Conservation (phyloP, 2,888 invertebrate genomes). For the Netelia melanura region DNA sequence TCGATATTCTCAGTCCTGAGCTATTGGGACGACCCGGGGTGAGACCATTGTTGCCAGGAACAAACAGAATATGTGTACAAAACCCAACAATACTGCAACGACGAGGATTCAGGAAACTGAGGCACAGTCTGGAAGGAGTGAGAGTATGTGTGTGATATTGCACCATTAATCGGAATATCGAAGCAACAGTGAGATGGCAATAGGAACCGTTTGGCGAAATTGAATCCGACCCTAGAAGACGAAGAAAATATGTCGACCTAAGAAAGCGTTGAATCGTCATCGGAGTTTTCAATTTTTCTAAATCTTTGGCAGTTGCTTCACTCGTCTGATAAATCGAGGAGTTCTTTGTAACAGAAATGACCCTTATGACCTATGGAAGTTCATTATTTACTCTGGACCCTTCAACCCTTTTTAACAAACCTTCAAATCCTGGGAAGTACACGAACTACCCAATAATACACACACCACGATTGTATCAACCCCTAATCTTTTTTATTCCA, state of each 20-base stretch:
- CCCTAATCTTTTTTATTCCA: conserved; percentile 37
- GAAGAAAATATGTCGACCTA: not conserved
- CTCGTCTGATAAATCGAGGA: not conserved
- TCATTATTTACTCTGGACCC: not conserved
- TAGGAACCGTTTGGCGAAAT: conserved; percentile 1
- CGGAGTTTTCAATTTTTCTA: not conserved
- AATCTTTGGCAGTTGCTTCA: not conserved
- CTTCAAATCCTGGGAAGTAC: conserved; percentile 18
- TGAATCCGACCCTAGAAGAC: not conserved
- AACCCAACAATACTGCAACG: conserved; percentile 16
- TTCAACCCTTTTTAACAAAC: not conserved
- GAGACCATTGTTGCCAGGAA: conserved; percentile 17
- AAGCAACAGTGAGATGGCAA: not conserved
- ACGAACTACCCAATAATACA: conserved; percentile 26
- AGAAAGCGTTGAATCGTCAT: not conserved
- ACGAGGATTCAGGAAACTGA: conserved; percentile 18
- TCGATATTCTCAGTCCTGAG: conserved; percentile 56
- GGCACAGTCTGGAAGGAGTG: conserved; percentile 7
- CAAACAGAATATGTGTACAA: conserved; percentile 35
- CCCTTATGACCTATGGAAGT: not conserved
- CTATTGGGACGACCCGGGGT: conserved; percentile 22
- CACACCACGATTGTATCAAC: conserved; percentile 50
- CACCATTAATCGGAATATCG: conserved; percentile 8
- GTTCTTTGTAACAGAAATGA: not conserved
- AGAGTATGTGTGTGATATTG: conserved; percentile 18